Percentiles rank a stretch among this genome's conserved stretches.
Evolutionary conservation across 2,113 vertebrate species (phyloP).

Genomic region (Cochlearius cochlearius): DNA sequence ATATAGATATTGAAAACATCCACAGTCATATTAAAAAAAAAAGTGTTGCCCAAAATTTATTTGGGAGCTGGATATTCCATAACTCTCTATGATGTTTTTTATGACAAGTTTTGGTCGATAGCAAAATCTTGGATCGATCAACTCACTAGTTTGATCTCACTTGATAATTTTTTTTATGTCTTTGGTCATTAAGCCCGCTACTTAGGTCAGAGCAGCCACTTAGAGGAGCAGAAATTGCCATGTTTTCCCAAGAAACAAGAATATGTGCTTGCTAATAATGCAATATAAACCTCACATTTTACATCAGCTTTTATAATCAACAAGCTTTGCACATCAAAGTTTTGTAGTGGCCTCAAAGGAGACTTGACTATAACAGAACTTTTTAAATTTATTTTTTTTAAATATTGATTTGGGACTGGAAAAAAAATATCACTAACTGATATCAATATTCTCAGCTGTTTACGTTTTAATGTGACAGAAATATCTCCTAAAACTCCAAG

Average conservation of each 20-base stretch:
- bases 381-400: not conserved
- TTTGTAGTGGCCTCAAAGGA: not conserved
- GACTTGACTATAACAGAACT: not conserved
- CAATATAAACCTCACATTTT: not conserved
- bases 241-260: not conserved
- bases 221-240: not conserved
- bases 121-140: not conserved
- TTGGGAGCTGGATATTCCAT: not conserved
- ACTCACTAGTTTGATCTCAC: not conserved
- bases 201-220: not conserved
- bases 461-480: not conserved
- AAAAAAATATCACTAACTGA: not conserved
- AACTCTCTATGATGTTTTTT: not conserved
- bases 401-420: not conserved
- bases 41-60: not conserved
- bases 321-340: not conserved
- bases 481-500: not conserved
- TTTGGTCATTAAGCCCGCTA: not conserved
- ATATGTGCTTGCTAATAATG: not conserved
- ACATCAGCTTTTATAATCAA: not conserved
- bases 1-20: not conserved
- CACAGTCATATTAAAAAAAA: not conserved
- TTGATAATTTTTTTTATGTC: not conserved
- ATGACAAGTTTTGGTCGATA: not conserved
- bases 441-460: not conserved